phyloP scores from a whole-genome alignment of 2,888 invertebrate genomes.

The Shargacucullia verbasci region DNA sequence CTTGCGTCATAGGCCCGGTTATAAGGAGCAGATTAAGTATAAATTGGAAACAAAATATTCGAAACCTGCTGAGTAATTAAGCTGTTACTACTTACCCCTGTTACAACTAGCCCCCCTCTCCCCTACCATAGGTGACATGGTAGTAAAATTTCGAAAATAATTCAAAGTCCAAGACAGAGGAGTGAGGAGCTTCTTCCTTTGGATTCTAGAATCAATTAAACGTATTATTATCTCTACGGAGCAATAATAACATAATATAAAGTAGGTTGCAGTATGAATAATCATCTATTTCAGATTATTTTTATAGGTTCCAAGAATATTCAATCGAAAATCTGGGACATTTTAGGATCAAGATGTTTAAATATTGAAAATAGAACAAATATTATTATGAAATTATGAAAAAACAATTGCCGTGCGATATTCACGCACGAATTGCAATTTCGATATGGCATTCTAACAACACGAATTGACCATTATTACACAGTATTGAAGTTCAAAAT shows the following conservation, averaged over 20 bases:
- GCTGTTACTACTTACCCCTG: too few species aligned
- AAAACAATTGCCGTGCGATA: constrained; percentile 8
- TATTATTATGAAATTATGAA: constrained; percentile 12
- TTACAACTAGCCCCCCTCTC: too few species aligned
- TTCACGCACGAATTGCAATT: constrained; percentile 19
- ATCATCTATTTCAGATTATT: neutral
- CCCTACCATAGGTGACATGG: too few species aligned
- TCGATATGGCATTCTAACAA: neutral
- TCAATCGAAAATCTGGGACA: constrained; percentile 6
- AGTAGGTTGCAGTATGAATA: constrained; percentile 1
- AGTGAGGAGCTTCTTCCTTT: too few species aligned
- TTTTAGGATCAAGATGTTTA: neutral
- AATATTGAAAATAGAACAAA: constrained; percentile 1
- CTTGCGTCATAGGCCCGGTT: too few species aligned
- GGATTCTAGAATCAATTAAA: neutral
- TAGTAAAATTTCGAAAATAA: too few species aligned
- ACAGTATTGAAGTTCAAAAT: constrained; percentile 40
- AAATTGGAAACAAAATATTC: too few species aligned
- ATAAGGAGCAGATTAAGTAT: too few species aligned
- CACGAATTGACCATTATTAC: neutral
- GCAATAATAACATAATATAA: neutral
- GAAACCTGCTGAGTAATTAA: too few species aligned
- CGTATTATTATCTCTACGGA: neutral
- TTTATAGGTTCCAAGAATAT: constrained; percentile 4
- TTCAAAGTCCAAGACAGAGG: too few species aligned